Conservation (phyloP, 2,888 invertebrate species). For the Melieria picta region DNA sequence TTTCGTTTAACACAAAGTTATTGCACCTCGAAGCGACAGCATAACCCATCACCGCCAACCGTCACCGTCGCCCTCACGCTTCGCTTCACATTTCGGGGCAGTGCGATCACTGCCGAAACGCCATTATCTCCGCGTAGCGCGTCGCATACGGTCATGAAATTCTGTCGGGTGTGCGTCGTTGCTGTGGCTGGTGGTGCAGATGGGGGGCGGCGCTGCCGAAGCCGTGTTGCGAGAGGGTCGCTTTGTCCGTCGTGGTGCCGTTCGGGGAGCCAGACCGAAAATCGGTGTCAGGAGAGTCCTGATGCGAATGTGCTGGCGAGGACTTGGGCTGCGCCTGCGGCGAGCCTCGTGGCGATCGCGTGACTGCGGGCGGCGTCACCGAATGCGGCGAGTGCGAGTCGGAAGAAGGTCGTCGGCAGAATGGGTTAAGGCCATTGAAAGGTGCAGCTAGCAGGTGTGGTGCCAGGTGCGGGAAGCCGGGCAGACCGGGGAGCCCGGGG, state of each 20-base stretch:
- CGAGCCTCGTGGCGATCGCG: constrained; percentile 43
- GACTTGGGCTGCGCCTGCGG: constrained; percentile 38
- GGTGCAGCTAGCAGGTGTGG: constrained; percentile 59
- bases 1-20: too few relatives aligned
- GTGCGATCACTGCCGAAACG: constrained; percentile 54
- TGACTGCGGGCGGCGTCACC: constrained; percentile 65
- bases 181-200: constrained; percentile 39
- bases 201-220: constrained; percentile 18
- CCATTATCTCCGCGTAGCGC: constrained; percentile 59
- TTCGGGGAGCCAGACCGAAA: constrained; percentile 36
- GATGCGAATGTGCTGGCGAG: constrained; percentile 42
- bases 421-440: constrained; percentile 63
- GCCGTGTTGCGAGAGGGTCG: neutral
- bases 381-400: constrained; percentile 69
- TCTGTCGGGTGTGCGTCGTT: constrained; percentile 59
- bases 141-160: constrained; percentile 63
- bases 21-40: too few relatives aligned
- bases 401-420: constrained; percentile 65
- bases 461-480: constrained; percentile 69
- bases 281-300: constrained; percentile 44
- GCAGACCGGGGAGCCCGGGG: constrained; percentile 70
- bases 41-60: neutral
- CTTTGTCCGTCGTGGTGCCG: constrained; percentile 20
- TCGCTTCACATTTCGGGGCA: neutral
- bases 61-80: neutral